Evolutionary conservation across 2,888 invertebrate genomes (phyloP).

Genomic region (Ephialtes manifestator): DNA sequence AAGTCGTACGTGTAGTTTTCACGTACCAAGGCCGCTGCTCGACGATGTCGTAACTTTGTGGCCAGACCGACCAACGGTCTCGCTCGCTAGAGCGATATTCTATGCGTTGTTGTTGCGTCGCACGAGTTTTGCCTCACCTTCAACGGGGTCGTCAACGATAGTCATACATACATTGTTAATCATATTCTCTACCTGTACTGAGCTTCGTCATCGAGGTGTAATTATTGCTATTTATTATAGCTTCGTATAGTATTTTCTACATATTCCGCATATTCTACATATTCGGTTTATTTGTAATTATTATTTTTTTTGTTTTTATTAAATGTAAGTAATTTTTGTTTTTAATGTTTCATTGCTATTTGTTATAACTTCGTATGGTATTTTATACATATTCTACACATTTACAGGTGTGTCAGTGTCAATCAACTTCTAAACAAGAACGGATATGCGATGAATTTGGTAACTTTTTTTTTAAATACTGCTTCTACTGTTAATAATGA

Average conservation of each 20-base stretch:
- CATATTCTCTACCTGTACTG: not conserved
- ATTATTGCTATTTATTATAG: slow-evolving; percentile 29
- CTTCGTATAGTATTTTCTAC: not conserved
- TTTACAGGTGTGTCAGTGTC: not conserved
- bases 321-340: no score
- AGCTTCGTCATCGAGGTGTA: slow-evolving; percentile 32
- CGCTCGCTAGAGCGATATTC: slow-evolving; percentile 37
- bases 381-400: not conserved
- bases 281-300: no score
- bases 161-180: not conserved
- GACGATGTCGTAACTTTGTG: slow-evolving; percentile 63
- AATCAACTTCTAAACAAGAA: no score
- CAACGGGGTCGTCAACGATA: slow-evolving; percentile 55
- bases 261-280: no score
- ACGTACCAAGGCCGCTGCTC: slow-evolving; percentile 63
- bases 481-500: no score
- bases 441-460: no score
- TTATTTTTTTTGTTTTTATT: no score
- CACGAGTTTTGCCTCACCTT: slow-evolving; percentile 44
- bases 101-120: slow-evolving; percentile 49
- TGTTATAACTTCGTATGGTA: not conserved
- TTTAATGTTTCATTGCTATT: no score
- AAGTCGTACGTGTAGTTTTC: slow-evolving; percentile 65
- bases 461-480: no score
- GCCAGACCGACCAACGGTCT: slow-evolving; percentile 18